Percentiles rank a stretch among this genome's conserved stretches.
phyloP scores from a whole-genome alignment of 2,888 invertebrate genomes.

The Microctonus brassicae region DNA sequence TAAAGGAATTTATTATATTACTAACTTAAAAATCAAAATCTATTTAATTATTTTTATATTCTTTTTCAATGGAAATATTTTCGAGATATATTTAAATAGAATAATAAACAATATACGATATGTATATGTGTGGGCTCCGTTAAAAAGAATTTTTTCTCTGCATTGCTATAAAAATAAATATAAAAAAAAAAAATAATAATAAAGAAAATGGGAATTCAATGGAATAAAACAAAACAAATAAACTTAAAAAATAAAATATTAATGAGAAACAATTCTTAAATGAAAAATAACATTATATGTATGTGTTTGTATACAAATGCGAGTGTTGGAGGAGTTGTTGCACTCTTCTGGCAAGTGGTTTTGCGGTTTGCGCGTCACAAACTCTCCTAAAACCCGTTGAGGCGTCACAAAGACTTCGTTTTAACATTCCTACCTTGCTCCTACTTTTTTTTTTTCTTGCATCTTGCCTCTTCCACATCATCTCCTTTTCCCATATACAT shows the following conservation, averaged over 20 bases:
- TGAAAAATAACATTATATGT: background rate
- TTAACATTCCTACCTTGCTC: background rate
- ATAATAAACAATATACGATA: too few relatives aligned
- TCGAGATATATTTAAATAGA: too few relatives aligned
- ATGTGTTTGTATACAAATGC: constrained; percentile 1
- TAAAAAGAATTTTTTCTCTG: too few relatives aligned
- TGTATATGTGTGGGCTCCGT: too few relatives aligned
- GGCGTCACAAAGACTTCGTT: constrained; percentile 22
- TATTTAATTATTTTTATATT: too few relatives aligned
- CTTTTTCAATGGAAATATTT: too few relatives aligned
- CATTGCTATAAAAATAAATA: too few relatives aligned
- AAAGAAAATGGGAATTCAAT: too few relatives aligned
- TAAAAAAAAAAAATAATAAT: too few relatives aligned
- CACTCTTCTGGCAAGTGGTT: constrained; percentile 23
- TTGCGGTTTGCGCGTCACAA: constrained; percentile 39
- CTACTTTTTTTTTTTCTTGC: background rate
- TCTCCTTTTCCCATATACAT: constrained; percentile 30
- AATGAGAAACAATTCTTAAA: background rate
- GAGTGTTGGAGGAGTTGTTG: constrained; percentile 15
- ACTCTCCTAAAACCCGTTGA: constrained; percentile 35
- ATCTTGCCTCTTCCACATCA: constrained; percentile 30
- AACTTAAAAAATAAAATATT: background rate
- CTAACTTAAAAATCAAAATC: too few relatives aligned
- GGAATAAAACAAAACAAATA: too few relatives aligned
- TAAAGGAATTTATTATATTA: too few relatives aligned